Conservation (phyloP, 1,140 invertebrate genomes). For the Zaprionus gabonicus region DNA sequence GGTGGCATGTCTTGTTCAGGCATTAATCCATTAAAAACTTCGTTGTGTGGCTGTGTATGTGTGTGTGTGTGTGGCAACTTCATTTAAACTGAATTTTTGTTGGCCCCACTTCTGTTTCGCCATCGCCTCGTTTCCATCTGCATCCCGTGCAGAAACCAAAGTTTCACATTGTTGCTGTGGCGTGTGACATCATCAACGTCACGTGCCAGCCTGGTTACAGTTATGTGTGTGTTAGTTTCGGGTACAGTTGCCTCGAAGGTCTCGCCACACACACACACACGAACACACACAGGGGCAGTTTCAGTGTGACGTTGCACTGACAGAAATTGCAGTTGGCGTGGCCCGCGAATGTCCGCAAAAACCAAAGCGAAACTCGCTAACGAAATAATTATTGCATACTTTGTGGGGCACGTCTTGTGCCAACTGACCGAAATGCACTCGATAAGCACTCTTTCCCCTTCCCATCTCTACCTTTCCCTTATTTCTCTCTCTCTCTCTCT, state of each 20-base stretch:
- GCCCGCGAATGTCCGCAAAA: slow-evolving; percentile 20
- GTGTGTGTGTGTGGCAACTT: slow-evolving; percentile 48
- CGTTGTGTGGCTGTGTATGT: slow-evolving; percentile 35
- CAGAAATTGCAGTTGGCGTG: slow-evolving; percentile 67
- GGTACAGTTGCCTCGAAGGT: slow-evolving; percentile 11
- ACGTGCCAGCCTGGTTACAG: slow-evolving; percentile 23
- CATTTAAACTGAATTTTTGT: slow-evolving; percentile 64
- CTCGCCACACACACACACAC: neutral
- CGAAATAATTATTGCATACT: slow-evolving; percentile 68
- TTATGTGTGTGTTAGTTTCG: slow-evolving; percentile 5
- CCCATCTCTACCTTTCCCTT: neutral
- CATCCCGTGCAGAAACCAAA: slow-evolving; percentile 50
- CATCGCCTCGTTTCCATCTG: neutral
- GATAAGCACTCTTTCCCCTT: slow-evolving; percentile 18
- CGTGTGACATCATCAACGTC: slow-evolving; percentile 75
- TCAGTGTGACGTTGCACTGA: slow-evolving; percentile 51
- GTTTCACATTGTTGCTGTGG: slow-evolving; percentile 61
- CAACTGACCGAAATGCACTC: slow-evolving; percentile 35
- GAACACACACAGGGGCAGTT: neutral
- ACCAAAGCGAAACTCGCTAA: slow-evolving; percentile 37
- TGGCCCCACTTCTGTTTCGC: neutral
- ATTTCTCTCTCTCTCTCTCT: neutral
- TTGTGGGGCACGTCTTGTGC: slow-evolving; percentile 38
- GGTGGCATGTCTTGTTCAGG: slow-evolving; percentile 6
- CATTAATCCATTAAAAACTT: slow-evolving; percentile 79